Conservation (phyloP, 2,797 vertebrate species). For the Xyrichtys novacula region DNA sequence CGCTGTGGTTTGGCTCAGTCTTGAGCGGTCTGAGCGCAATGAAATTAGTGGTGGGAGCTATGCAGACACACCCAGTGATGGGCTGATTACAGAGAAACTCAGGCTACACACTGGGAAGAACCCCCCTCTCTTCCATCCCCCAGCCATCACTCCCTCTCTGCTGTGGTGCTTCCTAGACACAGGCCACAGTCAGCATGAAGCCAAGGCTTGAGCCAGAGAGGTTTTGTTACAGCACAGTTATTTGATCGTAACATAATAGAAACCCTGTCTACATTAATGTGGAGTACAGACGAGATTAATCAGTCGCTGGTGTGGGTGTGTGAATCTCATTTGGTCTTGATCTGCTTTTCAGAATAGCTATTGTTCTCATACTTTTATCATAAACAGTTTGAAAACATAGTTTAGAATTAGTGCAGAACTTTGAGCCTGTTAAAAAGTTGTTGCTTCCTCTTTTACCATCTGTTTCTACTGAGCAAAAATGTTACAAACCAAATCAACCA, state of each 20-base stretch:
- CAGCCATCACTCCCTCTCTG: conserved; percentile 19
- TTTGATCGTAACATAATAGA: conserved; percentile 11
- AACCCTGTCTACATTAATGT: conserved; percentile 15
- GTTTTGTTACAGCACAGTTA: conserved; percentile 13
- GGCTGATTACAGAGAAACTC: conserved; percentile 87
- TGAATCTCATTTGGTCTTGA: neutral
- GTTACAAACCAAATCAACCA: neutral
- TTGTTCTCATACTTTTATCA: neutral
- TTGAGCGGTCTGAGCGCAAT: conserved; percentile 78
- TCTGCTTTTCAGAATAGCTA: neutral
- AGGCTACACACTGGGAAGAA: conserved; percentile 69
- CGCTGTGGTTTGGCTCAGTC: conserved; percentile 76
- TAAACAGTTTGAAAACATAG: neutral
- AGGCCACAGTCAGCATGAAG: conserved; percentile 14
- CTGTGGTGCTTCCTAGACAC: conserved; percentile 47
- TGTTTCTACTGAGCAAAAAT: neutral
- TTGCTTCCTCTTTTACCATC: conserved; percentile 24
- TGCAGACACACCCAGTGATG: conserved; percentile 86
- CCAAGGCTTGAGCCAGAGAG: conserved; percentile 25
- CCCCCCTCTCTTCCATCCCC: no score
- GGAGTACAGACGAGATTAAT: neutral
- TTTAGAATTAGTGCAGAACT: neutral
- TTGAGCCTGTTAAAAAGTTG: neutral
- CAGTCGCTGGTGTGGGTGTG: neutral
- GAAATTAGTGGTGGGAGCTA: conserved; percentile 85